These are phyloP conservation scores for Chinchilla lanigera DNA, from an alignment of 2,113 vertebrate species.

Conservation along the genomic window DNA sequence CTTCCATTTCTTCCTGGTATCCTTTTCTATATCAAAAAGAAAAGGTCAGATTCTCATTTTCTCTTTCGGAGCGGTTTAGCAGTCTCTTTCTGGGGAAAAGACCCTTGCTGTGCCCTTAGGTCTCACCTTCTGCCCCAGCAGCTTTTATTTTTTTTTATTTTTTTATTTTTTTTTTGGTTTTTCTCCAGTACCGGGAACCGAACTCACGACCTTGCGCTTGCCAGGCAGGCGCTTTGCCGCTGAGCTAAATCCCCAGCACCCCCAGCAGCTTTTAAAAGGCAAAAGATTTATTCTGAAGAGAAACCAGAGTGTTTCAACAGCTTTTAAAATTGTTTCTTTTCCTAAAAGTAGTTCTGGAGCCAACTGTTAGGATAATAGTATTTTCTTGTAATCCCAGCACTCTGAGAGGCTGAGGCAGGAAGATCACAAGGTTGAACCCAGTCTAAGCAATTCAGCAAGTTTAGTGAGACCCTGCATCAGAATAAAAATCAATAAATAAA, in stretches of 20 bases:
- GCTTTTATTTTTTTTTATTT: not conserved
- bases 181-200: no score
- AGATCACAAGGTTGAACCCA: not conserved
- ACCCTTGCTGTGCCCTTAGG: not conserved
- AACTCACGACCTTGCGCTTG: no score
- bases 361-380: not conserved
- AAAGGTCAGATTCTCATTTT: conserved; percentile 18
- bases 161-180: no score
- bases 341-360: not conserved
- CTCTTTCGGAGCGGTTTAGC: not conserved
- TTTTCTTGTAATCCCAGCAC: not conserved
- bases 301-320: no score
- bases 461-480: not conserved
- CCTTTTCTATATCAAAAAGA: not conserved
- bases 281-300: no score
- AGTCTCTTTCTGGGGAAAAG: not conserved
- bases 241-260: not conserved
- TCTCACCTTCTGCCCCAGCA: not conserved
- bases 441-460: not conserved
- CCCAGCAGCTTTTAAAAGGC: not conserved
- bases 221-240: no score
- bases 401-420: not conserved
- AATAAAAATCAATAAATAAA: not conserved
- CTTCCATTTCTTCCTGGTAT: not conserved
- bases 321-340: not conserved